phyloP scores from a whole-genome alignment of 2,888 invertebrate genomes.

The Drosophila quasianomalipes region DNA sequence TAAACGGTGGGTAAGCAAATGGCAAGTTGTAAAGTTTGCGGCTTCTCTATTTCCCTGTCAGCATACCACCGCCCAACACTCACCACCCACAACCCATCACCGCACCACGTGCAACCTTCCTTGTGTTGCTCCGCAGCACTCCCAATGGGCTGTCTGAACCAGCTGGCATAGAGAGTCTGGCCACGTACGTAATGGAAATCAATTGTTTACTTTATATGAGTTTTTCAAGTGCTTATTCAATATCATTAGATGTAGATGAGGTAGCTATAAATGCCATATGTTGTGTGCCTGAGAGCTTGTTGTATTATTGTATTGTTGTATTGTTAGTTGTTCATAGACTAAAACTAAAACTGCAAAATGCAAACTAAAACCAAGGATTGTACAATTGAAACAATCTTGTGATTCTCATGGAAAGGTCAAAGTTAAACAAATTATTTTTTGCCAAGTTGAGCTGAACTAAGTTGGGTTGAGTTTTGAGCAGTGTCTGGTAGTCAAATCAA shows the following conservation, averaged over 20 bases:
- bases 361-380: conserved; percentile 2
- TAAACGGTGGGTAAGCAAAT: conserved; percentile 75
- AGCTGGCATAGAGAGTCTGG: conserved; percentile 39
- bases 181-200: conserved; percentile 74
- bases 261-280: conserved; percentile 49
- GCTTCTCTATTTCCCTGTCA: conserved; percentile 54
- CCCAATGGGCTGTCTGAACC: conserved; percentile 29
- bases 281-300: conserved; percentile 15
- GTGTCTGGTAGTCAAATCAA: conserved; percentile 28
- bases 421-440: conserved; percentile 56
- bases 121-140: background rate
- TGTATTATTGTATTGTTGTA: background rate
- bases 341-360: conserved; percentile 9
- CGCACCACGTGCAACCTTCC: background rate
- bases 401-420: conserved; percentile 25
- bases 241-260: conserved; percentile 74
- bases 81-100: background rate
- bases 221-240: conserved; percentile 80
- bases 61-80: conserved; percentile 14
- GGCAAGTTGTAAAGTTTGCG: conserved; percentile 73
- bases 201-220: conserved; percentile 80
- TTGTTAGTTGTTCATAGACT: conserved; percentile 12
- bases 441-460: conserved; percentile 20
- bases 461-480: background rate
- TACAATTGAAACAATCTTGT: conserved; percentile 13